Percentiles rank a stretch among this genome's conserved stretches.
Evolutionary conservation across 2,113 vertebrate species (phyloP).

Genomic region (Oncorhynchus mykiss): DNA sequence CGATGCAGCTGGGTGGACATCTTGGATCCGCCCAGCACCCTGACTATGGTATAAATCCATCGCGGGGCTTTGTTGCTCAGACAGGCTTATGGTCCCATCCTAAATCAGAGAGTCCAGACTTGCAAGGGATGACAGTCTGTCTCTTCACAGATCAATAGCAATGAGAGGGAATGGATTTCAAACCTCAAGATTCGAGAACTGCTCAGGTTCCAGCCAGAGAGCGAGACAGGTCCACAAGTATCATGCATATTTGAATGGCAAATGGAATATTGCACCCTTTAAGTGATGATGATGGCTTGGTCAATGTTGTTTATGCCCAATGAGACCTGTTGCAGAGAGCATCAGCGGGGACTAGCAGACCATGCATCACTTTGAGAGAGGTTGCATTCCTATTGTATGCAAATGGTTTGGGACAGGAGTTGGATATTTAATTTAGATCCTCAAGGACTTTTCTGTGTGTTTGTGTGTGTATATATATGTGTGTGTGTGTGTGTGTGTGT

Average conservation of each 20-base stretch:
- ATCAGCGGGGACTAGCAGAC: not conserved
- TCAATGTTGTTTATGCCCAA: not conserved
- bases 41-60: constrained; percentile 47
- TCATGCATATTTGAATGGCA: not conserved
- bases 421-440: not conserved
- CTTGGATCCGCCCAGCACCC: constrained; percentile 36
- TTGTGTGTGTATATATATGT: not conserved
- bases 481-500: not conserved
- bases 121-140: constrained; percentile 51
- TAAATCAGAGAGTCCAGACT: constrained; percentile 58
- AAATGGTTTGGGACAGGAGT: constrained; percentile 1
- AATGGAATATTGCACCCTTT: not conserved
- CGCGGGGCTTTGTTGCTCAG: constrained; percentile 27
- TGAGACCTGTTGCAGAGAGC: not conserved
- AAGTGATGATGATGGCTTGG: constrained; percentile 9
- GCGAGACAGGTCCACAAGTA: not conserved
- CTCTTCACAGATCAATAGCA: constrained; percentile 59
- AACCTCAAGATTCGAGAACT: constrained; percentile 40
- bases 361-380: constrained; percentile 16
- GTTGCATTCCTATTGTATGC: constrained; percentile 6
- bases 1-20: constrained; percentile 23
- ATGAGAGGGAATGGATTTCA: constrained; percentile 54
- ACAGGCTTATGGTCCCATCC: constrained; percentile 49
- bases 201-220: constrained; percentile 11
- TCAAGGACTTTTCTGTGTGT: not conserved